A percentile compares a stretch with the other conserved stretches of the same genome.
phyloP scores from a whole-genome alignment of 2,797 vertebrate genomes.

The Chrysocyon brachyurus region DNA sequence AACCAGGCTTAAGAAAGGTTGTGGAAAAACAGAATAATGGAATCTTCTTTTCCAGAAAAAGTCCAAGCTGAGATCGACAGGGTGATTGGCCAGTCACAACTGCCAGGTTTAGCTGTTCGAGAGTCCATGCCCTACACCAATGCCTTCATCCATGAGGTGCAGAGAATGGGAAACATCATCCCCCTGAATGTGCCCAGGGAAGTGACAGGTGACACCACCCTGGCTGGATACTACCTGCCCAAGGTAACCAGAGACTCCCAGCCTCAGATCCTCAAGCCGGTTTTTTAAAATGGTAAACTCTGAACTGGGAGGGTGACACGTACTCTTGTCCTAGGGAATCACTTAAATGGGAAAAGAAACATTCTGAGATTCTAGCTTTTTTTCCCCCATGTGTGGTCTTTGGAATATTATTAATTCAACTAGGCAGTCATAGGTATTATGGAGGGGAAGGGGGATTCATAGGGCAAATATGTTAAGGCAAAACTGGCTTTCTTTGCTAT shows the following conservation, averaged over 20 bases:
- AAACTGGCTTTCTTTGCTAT: background rate
- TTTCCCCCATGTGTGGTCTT: background rate
- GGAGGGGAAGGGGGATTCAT: background rate
- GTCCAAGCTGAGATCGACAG: conserved; percentile 93
- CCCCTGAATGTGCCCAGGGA: conserved; percentile 89
- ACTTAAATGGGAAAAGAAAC: background rate
- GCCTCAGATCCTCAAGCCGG: background rate
- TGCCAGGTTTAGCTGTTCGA: conserved; percentile 88
- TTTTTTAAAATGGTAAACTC: background rate
- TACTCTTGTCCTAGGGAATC: background rate
- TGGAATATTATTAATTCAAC: background rate
- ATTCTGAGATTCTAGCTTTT: background rate
- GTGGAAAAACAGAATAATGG: background rate
- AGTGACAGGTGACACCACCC: conserved; percentile 83
- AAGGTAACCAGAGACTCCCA: conserved; percentile 88
- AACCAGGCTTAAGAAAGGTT: background rate
- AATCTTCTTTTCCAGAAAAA: conserved; percentile 86
- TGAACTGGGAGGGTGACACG: background rate
- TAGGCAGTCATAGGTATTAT: background rate
- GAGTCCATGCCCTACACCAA: conserved; percentile 92
- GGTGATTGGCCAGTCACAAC: conserved; percentile 88
- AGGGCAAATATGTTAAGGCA: background rate
- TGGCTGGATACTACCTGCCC: conserved; percentile 91
- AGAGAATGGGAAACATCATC: conserved; percentile 91
- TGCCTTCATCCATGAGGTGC: conserved; percentile 93